These are phyloP conservation scores for Scelioninae gen. 1 DNA, from an alignment of 2,888 invertebrate species.

Conservation along the genomic window DNA sequence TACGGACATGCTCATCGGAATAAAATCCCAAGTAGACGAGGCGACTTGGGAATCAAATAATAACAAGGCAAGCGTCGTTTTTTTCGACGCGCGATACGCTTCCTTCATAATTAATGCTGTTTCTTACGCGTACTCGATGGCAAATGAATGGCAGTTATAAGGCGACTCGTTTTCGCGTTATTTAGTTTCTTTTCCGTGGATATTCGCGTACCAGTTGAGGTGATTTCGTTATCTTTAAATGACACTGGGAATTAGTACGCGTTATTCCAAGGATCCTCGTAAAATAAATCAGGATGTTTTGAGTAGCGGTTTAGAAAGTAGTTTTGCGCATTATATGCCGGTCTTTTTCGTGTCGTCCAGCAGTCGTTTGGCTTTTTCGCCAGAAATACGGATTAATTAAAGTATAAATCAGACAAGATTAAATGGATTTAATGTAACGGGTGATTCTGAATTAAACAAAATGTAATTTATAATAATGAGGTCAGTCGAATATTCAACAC, in stretches of 20 bases:
- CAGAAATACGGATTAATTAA: constrained; percentile 47
- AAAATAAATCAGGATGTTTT: constrained; percentile 37
- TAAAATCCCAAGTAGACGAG: constrained; percentile 47
- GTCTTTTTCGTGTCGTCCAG: constrained; percentile 22
- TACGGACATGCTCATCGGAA: constrained; percentile 55
- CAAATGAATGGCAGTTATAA: constrained; percentile 48
- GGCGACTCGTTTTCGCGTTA: constrained; percentile 26
- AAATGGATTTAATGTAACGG: constrained; percentile 25
- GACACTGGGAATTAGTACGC: constrained; percentile 22
- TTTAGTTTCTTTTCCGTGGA: constrained; percentile 18
- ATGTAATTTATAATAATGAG: constrained; percentile 35
- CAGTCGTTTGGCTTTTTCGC: constrained; percentile 41
- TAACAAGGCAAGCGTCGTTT: constrained; percentile 51
- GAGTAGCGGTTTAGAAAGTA: constrained; percentile 26
- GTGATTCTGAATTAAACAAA: constrained; percentile 24
- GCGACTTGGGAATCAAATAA: constrained; percentile 48
- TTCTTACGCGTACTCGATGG: constrained; percentile 48
- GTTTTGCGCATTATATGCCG: constrained; percentile 11
- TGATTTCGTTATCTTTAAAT: constrained; percentile 30
- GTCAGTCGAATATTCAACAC: not conserved
- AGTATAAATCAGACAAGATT: constrained; percentile 42
- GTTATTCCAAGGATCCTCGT: constrained; percentile 30
- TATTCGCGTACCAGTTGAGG: not conserved
- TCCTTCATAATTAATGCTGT: constrained; percentile 61
- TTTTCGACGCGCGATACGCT: constrained; percentile 51